These are phyloP conservation scores for Adelges cooleyi DNA, from an alignment of 1,140 invertebrate species.

Conservation along the genomic window DNA sequence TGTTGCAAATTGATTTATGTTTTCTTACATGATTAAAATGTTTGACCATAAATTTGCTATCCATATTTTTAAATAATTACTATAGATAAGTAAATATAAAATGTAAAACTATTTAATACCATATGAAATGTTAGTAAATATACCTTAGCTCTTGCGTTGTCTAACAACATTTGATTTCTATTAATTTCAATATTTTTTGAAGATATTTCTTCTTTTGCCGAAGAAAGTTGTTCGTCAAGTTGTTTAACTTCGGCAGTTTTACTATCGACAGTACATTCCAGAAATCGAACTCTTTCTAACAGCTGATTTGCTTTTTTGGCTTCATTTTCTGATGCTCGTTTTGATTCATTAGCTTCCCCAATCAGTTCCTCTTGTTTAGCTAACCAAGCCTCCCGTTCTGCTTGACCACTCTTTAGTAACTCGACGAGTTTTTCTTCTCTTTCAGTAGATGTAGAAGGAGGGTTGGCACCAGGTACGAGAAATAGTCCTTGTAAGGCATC, in stretches of 20 bases:
- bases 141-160: slow-evolving; percentile 63
- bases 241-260: slow-evolving; percentile 57
- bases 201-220: slow-evolving; percentile 49
- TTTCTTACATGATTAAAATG: too few relatives aligned
- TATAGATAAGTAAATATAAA: too few relatives aligned
- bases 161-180: slow-evolving; percentile 60
- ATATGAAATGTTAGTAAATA: too few relatives aligned
- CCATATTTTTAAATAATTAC: too few relatives aligned
- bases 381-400: slow-evolving; percentile 56
- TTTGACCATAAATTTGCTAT: too few relatives aligned
- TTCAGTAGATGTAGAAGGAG: slow-evolving; percentile 48
- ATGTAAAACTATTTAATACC: too few relatives aligned
- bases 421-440: slow-evolving; percentile 74
- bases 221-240: slow-evolving; percentile 55
- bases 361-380: slow-evolving; percentile 69
- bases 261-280: slow-evolving; percentile 59
- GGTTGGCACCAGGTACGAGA: slow-evolving; percentile 42
- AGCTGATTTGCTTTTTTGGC: slow-evolving; percentile 50
- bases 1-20: too few relatives aligned
- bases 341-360: slow-evolving; percentile 47
- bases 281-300: slow-evolving; percentile 45
- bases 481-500: slow-evolving; percentile 59
- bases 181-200: slow-evolving; percentile 58
- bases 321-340: slow-evolving; percentile 42
- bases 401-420: slow-evolving; percentile 70